Percentiles rank a stretch among this genome's conserved stretches.
Evolutionary conservation across 1,140 invertebrate species (phyloP).

Genomic region (Harlomillsia oculata): DNA sequence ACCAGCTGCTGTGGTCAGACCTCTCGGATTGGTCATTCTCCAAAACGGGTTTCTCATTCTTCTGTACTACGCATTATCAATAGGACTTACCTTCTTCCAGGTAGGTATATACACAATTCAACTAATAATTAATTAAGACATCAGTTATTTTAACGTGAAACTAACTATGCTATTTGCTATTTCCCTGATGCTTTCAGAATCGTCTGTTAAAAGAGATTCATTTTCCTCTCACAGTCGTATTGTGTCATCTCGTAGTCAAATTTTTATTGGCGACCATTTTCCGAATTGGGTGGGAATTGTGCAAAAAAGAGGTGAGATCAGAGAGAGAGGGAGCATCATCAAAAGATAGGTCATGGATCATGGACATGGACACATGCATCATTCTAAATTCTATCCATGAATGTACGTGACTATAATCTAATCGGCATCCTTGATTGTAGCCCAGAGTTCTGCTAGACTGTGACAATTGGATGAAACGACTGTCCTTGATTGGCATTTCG

Average conservation of each 20-base stretch:
- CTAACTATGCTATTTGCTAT: constrained; percentile 14
- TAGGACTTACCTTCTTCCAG: constrained; percentile 94
- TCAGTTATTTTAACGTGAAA: background rate
- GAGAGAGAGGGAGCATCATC: too few species aligned
- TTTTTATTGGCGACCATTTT: constrained; percentile 61
- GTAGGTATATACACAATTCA: constrained; percentile 46
- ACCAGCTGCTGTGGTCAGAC: constrained; percentile 1
- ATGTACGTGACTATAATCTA: too few species aligned
- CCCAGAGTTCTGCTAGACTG: constrained; percentile 57
- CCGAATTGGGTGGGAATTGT: constrained; percentile 51
- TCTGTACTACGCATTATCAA: constrained; percentile 79
- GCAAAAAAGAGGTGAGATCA: constrained; percentile 51
- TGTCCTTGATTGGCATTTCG: constrained; percentile 71
- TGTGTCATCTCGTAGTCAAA: constrained; percentile 74
- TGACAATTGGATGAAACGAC: constrained; percentile 50
- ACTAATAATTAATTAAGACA: background rate
- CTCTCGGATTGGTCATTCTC: constrained; percentile 40
- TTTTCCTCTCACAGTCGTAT: constrained; percentile 72
- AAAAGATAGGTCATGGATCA: too few species aligned
- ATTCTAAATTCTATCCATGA: too few species aligned
- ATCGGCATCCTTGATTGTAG: too few species aligned
- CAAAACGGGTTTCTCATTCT: constrained; percentile 52
- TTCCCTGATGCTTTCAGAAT: constrained; percentile 22
- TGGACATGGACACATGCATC: too few species aligned
- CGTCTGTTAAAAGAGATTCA: constrained; percentile 61